Evolutionary conservation across 2,797 vertebrate species (phyloP).

Genomic region (Eurystomus glaucurus): DNA sequence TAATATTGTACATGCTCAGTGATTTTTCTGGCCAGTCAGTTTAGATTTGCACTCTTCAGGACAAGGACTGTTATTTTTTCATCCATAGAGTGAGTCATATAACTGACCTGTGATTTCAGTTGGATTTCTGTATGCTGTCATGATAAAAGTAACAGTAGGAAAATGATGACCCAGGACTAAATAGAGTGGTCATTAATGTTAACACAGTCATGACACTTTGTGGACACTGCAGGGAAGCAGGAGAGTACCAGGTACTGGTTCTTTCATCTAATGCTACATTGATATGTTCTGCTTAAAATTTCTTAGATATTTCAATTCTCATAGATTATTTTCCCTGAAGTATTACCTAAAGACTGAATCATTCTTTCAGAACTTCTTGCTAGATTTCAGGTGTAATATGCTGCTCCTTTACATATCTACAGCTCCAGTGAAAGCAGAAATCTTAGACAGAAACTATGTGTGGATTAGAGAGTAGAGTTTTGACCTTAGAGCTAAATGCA

Average conservation of each 20-base stretch:
- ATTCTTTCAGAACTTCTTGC: not conserved
- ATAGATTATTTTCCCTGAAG: not conserved
- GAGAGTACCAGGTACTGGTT: not conserved
- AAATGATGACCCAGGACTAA: not conserved
- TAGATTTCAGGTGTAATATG: not conserved
- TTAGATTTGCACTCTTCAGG: not conserved
- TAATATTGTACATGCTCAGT: not conserved
- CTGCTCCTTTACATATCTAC: not conserved
- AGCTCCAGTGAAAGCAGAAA: not conserved
- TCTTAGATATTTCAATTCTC: not conserved
- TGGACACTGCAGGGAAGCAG: not conserved
- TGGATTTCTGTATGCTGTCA: not conserved
- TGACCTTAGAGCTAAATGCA: not conserved
- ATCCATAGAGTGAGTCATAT: not conserved
- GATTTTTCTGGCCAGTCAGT: not conserved
- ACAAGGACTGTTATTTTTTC: not conserved
- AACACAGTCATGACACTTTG: not conserved
- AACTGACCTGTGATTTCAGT: not conserved
- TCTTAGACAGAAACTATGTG: not conserved
- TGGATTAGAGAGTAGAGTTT: not conserved
- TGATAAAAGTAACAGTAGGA: not conserved
- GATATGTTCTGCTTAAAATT: not conserved
- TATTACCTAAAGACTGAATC: not conserved
- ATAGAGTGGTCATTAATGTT: slow-evolving; percentile 3
- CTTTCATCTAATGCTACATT: not conserved